Conservation (phyloP, 2,888 invertebrate genomes). For the Xylota segnis region DNA sequence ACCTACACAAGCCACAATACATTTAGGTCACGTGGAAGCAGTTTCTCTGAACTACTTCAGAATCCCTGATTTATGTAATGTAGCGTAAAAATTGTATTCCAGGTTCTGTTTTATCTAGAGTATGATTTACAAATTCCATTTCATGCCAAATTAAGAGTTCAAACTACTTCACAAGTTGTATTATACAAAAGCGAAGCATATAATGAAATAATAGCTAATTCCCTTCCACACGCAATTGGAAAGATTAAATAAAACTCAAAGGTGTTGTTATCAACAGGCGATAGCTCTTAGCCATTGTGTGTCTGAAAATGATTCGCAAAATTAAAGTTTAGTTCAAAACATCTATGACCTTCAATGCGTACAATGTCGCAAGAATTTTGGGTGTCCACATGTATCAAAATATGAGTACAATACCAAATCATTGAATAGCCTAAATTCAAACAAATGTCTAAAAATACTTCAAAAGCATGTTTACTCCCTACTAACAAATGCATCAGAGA, state of each 20-base stretch:
- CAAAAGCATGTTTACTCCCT: slow-evolving; percentile 16
- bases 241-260: background rate
- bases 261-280: background rate
- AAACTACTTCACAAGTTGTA: background rate
- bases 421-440: background rate
- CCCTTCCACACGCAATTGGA: background rate
- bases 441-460: slow-evolving; percentile 8
- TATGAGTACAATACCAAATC: background rate
- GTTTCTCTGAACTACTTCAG: slow-evolving; percentile 1
- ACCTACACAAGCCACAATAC: background rate
- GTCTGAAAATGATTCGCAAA: background rate
- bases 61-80: background rate
- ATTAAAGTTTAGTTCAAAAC: background rate
- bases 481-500: background rate
- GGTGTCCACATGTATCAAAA: background rate
- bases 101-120: background rate
- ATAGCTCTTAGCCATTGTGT: background rate
- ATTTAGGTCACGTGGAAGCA: slow-evolving; percentile 11
- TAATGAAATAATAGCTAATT: background rate
- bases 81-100: background rate
- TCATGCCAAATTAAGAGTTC: background rate
- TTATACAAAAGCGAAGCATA: background rate
- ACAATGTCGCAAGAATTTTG: background rate
- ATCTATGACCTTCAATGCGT: background rate
- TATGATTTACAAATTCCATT: background rate